Evolutionary conservation across 1,140 invertebrate genomes (phyloP), one percentile per base, ranked within the genome.

Genomic region (Drosophila parabipectinata): DNA sequence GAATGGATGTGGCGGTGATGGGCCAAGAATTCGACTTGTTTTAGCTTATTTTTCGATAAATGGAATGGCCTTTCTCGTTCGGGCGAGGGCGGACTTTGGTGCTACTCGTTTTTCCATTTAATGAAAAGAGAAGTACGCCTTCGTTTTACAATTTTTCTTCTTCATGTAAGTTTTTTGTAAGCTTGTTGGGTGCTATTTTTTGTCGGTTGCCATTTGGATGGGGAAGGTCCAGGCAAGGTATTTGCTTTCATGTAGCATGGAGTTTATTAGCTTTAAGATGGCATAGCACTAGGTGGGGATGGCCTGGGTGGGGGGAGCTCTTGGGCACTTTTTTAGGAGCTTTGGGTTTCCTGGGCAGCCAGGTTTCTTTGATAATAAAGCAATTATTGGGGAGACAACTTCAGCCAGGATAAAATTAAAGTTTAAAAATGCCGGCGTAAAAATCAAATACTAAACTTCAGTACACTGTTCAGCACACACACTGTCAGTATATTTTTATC

Each of bases 221-320:
- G 59, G 54, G 63, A 69, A 61, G 66, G 73, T 60, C 52, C 57
- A 41, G 50, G 55, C 77, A 34, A 62, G 61, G 78, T 78, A 85
- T 87, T 85, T 76, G 54, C 77, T 85, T 85, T 85, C 73, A 85
- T 80, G 81, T 84, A 66, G 41, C 63, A 63, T 66, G 44, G 63
- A 85, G 81, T 85, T 85, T 85, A 85, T 85, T 78, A 85, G 81
- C 81, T 85, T 79, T 77, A 68, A 79, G 73, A 64, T 63, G 59
- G 59, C 34, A 9, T 12, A 21, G 8, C 3, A 47, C 15, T 18
- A 14, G 41, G 39, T 9, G 15, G 6, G 53, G 51, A 51, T 18
- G 59, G 58, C 12, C 21, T 24, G 26, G 30, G 47, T 28, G 41
- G 47, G 47, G 41, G 54, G 45, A 60, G 51, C 53, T 56, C 21